Percentiles rank a stretch among this genome's conserved stretches.
These are phyloP conservation scores for Charina bottae DNA, from an alignment of 2,113 vertebrate species.

Conservation along the genomic window DNA sequence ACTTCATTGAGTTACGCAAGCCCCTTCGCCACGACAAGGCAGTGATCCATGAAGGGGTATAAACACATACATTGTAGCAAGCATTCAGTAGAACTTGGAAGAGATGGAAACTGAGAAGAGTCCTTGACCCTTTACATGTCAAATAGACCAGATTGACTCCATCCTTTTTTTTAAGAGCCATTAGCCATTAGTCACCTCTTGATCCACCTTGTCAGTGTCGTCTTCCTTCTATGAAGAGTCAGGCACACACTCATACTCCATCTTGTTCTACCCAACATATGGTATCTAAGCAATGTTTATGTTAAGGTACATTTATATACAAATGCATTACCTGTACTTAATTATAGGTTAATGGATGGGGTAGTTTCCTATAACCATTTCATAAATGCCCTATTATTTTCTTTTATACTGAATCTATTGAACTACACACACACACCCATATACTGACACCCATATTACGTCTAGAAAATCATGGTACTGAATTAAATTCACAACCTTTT, in stretches of 20 bases:
- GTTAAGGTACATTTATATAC: background rate
- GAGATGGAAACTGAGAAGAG: too few relatives aligned
- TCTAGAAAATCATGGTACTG: background rate
- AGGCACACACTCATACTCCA: background rate
- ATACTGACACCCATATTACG: background rate
- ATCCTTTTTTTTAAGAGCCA: background rate
- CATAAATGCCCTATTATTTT: background rate
- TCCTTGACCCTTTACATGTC: too few relatives aligned
- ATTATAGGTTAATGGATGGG: background rate
- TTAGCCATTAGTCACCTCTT: background rate
- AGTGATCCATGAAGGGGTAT: too few relatives aligned
- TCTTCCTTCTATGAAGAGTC: background rate
- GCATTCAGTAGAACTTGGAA: too few relatives aligned
- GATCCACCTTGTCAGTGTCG: background rate
- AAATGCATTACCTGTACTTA: background rate
- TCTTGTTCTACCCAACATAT: background rate
- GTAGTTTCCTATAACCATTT: background rate
- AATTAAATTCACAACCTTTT: fast-evolving
- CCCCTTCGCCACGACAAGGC: too few relatives aligned
- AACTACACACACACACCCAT: background rate
- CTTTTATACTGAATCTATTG: background rate
- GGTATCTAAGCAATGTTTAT: background rate
- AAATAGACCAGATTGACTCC: background rate
- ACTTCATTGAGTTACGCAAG: too few relatives aligned
- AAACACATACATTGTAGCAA: too few relatives aligned